Conservation (phyloP, 2,113 vertebrate species). For the Poeciliopsis turrubarensis region DNA sequence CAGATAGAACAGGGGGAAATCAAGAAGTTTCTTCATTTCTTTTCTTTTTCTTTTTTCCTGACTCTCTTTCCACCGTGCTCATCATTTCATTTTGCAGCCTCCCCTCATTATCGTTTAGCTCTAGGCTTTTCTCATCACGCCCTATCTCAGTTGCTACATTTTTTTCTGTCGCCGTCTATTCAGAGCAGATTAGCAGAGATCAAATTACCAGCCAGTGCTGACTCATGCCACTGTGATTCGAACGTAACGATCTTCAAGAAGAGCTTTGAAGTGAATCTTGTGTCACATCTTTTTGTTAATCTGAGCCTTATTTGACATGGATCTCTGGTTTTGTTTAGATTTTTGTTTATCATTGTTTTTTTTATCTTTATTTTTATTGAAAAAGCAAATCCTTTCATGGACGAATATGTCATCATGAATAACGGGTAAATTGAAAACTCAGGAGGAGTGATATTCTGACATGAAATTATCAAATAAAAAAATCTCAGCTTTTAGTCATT, state of each 20-base stretch:
- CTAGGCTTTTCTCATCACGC: slow-evolving; percentile 23
- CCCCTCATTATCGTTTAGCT: slow-evolving; percentile 25
- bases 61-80: slow-evolving; percentile 1
- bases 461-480: neutral
- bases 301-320: slow-evolving; percentile 1
- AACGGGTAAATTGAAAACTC: neutral
- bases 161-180: slow-evolving; percentile 35
- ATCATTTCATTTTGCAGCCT: slow-evolving; percentile 14
- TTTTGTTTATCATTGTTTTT: neutral
- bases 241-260: slow-evolving; percentile 10
- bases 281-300: slow-evolving; percentile 30
- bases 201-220: slow-evolving; percentile 23
- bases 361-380: neutral
- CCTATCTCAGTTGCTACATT: slow-evolving; percentile 17
- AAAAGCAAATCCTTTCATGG: neutral
- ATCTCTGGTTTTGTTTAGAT: neutral
- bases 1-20: neutral
- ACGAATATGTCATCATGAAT: neutral
- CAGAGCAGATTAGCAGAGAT: slow-evolving; percentile 40
- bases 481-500: neutral
- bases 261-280: slow-evolving; percentile 36
- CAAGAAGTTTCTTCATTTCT: slow-evolving; percentile 15
- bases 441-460: neutral
- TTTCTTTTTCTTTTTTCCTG: neutral
- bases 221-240: slow-evolving; percentile 18